Percentiles rank a stretch among this genome's conserved stretches.
These are phyloP conservation scores for Teleogryllus occipitalis DNA, from an alignment of 1,140 invertebrate species.

Conservation along the genomic window DNA sequence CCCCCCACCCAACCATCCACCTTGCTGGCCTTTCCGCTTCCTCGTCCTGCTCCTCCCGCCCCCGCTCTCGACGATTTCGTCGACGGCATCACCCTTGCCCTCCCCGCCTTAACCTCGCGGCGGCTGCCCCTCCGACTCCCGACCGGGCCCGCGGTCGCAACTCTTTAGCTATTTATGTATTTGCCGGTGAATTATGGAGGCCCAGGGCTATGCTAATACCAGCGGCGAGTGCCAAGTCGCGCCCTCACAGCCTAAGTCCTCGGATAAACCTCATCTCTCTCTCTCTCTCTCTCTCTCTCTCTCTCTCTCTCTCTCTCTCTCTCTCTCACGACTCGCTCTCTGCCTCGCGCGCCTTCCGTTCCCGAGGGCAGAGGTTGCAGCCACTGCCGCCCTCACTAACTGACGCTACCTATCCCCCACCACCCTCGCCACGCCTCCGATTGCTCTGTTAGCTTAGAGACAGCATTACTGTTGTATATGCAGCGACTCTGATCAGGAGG, in stretches of 20 bases:
- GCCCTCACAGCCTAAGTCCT: neutral
- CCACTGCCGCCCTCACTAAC: no score
- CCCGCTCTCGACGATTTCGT: neutral
- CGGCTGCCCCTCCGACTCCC: no score
- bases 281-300: neutral
- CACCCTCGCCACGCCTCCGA: no score
- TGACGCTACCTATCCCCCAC: no score
- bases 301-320: neutral
- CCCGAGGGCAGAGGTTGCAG: no score
- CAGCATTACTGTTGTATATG: no score
- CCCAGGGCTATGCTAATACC: neutral
- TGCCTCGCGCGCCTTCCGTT: no score
- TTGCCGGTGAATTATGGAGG: neutral
- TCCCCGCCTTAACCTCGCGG: neutral
- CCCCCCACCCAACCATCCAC: no score
- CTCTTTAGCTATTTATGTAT: slow-evolving; percentile 5
- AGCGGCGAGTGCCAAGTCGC: neutral
- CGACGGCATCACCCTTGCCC: neutral
- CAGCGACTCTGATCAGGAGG: no score
- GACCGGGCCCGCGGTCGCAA: neutral
- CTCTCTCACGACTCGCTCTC: no score
- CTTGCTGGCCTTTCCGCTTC: neutral
- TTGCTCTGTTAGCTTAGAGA: no score
- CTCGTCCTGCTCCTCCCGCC: neutral
- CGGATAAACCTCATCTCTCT: neutral